phyloP scores from a whole-genome alignment of 2,888 invertebrate species.

The Troides oblongomaculatus region DNA sequence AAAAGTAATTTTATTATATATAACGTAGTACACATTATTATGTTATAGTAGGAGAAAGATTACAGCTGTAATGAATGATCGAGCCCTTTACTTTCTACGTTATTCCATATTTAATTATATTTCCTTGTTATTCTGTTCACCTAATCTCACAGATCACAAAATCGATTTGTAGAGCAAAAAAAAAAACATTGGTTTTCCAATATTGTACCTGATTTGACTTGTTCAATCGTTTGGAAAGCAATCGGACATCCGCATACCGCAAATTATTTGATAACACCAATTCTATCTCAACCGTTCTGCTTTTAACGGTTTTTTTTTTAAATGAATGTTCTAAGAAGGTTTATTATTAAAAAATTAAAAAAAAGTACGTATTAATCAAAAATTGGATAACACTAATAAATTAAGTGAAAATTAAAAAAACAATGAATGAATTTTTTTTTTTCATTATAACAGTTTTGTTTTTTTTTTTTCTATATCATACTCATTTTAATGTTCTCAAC shows the following conservation, averaged over 20 bases:
- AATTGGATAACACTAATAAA: no score
- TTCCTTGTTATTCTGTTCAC: not conserved
- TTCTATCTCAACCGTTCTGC: not conserved
- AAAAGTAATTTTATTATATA: constrained; percentile 22
- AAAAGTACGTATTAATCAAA: no score
- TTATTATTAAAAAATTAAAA: no score
- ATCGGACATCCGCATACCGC: constrained; percentile 9
- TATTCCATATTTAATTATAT: not conserved
- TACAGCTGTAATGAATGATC: not conserved
- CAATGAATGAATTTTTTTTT: no score
- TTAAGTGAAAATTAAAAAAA: no score
- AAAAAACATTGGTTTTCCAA: not conserved
- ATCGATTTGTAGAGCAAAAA: no score
- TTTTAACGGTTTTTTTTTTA: not conserved
- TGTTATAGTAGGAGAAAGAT: not conserved
- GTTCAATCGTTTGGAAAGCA: constrained; percentile 18
- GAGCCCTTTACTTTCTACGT: not conserved
- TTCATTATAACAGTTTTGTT: no score
- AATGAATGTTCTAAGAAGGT: no score
- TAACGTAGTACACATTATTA: not conserved
- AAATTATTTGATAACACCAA: constrained; percentile 18
- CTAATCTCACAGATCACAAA: not conserved
- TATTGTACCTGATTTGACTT: constrained; percentile 12
- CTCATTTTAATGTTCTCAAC: constrained; percentile 26
- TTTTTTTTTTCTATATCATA: constrained; percentile 1